These are phyloP conservation scores for Opisthograptis luteolata DNA, from an alignment of 2,888 invertebrate genomes.

Conservation along the genomic window DNA sequence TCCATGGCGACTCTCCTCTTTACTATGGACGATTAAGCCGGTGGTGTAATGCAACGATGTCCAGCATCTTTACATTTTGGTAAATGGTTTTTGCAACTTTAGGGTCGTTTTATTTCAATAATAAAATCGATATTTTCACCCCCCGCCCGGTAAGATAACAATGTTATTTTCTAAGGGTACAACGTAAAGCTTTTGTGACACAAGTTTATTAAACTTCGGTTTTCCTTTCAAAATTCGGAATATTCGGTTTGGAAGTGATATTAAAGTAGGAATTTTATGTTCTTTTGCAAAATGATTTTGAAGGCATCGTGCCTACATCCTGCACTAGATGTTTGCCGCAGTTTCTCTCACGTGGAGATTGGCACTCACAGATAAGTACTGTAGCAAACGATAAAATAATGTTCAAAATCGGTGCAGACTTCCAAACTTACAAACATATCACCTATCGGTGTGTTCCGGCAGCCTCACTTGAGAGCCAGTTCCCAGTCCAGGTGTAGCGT, in stretches of 20 bases:
- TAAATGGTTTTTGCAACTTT: constrained; percentile 43
- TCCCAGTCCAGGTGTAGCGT: too few species aligned
- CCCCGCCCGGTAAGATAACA: constrained; percentile 33
- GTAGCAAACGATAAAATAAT: too few species aligned
- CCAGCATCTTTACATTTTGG: constrained; percentile 45
- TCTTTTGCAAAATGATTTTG: too few species aligned
- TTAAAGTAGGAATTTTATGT: neutral
- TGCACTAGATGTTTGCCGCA: too few species aligned
- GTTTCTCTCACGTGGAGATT: too few species aligned
- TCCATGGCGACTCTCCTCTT: constrained; percentile 21
- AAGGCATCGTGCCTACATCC: too few species aligned
- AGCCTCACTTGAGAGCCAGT: too few species aligned
- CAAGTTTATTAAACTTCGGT: constrained; percentile 21
- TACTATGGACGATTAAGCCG: constrained; percentile 36
- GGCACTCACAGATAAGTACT: too few species aligned
- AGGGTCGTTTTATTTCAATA: constrained; percentile 42
- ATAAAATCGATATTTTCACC: constrained; percentile 48
- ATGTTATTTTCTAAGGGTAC: constrained; percentile 34
- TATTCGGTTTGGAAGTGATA: constrained; percentile 3
- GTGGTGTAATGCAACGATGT: constrained; percentile 36
- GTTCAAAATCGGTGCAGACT: too few species aligned
- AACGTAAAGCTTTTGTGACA: constrained; percentile 31
- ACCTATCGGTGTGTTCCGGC: too few species aligned
- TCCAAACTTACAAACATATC: too few species aligned
- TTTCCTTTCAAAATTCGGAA: constrained; percentile 9